Percentiles rank a stretch among this genome's conserved stretches.
Evolutionary conservation across 2,113 vertebrate species (phyloP).

Genomic region (Myrmophylax atrothorax): DNA sequence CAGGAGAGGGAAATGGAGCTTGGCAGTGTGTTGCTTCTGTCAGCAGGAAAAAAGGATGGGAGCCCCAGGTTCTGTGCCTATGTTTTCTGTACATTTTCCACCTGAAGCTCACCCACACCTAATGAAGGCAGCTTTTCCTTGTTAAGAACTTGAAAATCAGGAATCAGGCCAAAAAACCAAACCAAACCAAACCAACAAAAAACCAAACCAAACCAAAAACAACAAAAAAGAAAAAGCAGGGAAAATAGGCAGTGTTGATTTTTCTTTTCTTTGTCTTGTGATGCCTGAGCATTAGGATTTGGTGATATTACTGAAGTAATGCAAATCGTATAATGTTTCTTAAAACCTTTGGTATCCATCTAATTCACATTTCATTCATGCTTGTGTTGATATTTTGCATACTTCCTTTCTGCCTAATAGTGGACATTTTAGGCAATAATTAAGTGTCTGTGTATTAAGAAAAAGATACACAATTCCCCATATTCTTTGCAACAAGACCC

Average conservation of each 20-base stretch:
- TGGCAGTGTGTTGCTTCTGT: neutral
- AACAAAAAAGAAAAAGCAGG: neutral
- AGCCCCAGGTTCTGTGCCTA: neutral
- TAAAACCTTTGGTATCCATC: neutral
- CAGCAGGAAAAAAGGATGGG: neutral
- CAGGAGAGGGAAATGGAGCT: neutral
- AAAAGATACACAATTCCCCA: neutral
- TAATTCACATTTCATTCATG: neutral
- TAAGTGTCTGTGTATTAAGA: neutral
- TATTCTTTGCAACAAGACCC: neutral
- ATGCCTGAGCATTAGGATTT: constrained; percentile 26
- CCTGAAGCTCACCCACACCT: neutral
- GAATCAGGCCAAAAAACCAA: neutral
- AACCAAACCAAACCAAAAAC: neutral
- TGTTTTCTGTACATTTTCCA: constrained; percentile 43
- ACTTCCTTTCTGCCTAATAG: neutral
- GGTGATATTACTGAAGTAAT: neutral
- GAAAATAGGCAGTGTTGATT: neutral
- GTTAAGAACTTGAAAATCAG: constrained; percentile 18
- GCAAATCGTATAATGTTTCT: neutral
- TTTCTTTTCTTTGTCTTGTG: constrained; percentile 23
- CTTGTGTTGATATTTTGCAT: neutral
- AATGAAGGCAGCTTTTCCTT: constrained; percentile 17
- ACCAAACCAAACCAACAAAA: too few species aligned
- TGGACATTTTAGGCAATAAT: neutral